Evolutionary conservation across 1,140 invertebrate genomes (phyloP).

Genomic region (Agrypnia vestita): DNA sequence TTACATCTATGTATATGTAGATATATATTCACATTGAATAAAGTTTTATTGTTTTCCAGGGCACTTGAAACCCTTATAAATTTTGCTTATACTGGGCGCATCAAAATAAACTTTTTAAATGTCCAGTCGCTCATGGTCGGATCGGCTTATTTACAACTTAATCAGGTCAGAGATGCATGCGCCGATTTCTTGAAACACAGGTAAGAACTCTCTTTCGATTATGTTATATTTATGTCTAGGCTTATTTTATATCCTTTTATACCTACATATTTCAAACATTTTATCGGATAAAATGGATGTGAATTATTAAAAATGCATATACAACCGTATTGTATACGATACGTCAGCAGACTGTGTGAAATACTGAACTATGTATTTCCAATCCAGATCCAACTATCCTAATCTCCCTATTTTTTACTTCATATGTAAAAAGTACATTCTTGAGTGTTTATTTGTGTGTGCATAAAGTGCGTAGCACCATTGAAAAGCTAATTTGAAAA

Average conservation of each 20-base stretch:
- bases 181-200: conserved; percentile 85
- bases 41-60: conserved; percentile 71
- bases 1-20: no score
- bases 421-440: no score
- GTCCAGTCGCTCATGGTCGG: conserved; percentile 91
- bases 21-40: not conserved
- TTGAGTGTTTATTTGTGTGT: no score
- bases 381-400: no score
- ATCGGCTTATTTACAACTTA: conserved; percentile 89
- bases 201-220: conserved; percentile 63
- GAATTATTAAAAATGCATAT: no score
- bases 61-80: conserved; percentile 89
- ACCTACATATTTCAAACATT: not conserved
- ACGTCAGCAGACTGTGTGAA: no score
- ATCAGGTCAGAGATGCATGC: conserved; percentile 88
- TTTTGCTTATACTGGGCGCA: conserved; percentile 89
- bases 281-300: no score
- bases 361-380: no score
- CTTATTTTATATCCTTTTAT: not conserved
- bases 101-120: conserved; percentile 86
- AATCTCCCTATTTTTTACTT: no score
- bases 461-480: no score
- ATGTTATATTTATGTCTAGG: not conserved
- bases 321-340: no score
- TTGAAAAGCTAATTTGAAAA: no score